Evolutionary conservation across 1,140 invertebrate genomes (phyloP).

Genomic region (Drosophila persimilis): DNA sequence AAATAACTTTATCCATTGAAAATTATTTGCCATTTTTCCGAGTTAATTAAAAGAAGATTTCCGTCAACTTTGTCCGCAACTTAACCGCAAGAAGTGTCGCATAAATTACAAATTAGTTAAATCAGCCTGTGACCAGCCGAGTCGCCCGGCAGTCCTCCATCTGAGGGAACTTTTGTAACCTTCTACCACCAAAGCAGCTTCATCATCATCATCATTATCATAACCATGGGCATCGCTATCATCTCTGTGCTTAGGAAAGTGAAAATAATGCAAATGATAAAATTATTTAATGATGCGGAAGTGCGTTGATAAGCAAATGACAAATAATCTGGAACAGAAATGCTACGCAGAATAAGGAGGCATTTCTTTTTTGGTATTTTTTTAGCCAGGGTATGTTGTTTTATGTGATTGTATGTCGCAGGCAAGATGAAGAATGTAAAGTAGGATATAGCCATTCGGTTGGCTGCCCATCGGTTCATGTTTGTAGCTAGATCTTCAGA

Average conservation of each 20-base stretch:
- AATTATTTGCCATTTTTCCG: constrained; percentile 18
- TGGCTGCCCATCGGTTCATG: too few species aligned
- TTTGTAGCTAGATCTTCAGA: too few species aligned
- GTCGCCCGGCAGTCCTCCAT: neutral
- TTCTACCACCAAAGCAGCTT: constrained; percentile 23
- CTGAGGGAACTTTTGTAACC: constrained; percentile 27
- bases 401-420: neutral
- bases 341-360: constrained; percentile 23
- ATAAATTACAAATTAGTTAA: constrained; percentile 79
- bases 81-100: constrained; percentile 53
- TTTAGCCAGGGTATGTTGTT: neutral
- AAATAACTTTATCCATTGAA: constrained; percentile 25
- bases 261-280: constrained; percentile 81
- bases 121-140: constrained; percentile 48
- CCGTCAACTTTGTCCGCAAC: constrained; percentile 37
- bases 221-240: constrained; percentile 1
- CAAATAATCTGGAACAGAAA: constrained; percentile 58
- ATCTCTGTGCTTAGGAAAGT: constrained; percentile 71
- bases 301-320: constrained; percentile 77
- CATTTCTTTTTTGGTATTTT: constrained; percentile 7
- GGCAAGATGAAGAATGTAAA: too few species aligned
- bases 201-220: constrained; percentile 32
- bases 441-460: too few species aligned
- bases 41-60: constrained; percentile 75
- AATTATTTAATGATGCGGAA: constrained; percentile 81